A percentile compares a stretch with the other conserved stretches of the same genome.
Evolutionary conservation across 2,113 vertebrate genomes (phyloP).

Genomic region (Castor canadensis): DNA sequence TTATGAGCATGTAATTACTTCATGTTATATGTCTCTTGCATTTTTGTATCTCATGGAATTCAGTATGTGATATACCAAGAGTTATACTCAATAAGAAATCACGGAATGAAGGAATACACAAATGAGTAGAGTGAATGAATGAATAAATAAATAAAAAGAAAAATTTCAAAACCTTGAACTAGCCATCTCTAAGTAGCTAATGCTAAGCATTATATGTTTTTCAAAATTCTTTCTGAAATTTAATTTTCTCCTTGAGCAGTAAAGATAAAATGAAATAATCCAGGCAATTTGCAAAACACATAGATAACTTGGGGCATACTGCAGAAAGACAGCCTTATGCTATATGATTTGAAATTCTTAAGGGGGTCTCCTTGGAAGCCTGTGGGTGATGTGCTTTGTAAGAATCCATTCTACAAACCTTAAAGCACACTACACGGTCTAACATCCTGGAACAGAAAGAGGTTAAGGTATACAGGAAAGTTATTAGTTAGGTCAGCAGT

Average conservation of each 20-base stretch:
- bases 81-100: neutral
- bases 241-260: slow-evolving; percentile 50
- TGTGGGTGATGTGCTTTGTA: neutral
- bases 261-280: slow-evolving; percentile 53
- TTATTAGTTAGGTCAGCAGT: slow-evolving; percentile 60
- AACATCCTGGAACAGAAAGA: neutral
- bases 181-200: slow-evolving; percentile 26
- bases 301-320: neutral
- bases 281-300: slow-evolving; percentile 15
- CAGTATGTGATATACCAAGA: neutral
- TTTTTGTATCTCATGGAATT: neutral
- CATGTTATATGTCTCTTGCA: neutral
- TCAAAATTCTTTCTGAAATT: slow-evolving; percentile 57
- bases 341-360: slow-evolving; percentile 26
- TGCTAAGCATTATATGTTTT: slow-evolving; percentile 42
- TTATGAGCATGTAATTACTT: neutral
- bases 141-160: neutral
- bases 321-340: neutral
- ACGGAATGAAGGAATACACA: neutral
- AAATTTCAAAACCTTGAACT: neutral
- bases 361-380: neutral
- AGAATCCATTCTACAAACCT: slow-evolving; percentile 15
- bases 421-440: neutral
- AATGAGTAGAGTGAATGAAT: neutral
- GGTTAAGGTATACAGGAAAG: slow-evolving; percentile 28